These are phyloP conservation scores for Eristalis pertinax DNA, from an alignment of 2,888 invertebrate genomes.

Conservation along the genomic window DNA sequence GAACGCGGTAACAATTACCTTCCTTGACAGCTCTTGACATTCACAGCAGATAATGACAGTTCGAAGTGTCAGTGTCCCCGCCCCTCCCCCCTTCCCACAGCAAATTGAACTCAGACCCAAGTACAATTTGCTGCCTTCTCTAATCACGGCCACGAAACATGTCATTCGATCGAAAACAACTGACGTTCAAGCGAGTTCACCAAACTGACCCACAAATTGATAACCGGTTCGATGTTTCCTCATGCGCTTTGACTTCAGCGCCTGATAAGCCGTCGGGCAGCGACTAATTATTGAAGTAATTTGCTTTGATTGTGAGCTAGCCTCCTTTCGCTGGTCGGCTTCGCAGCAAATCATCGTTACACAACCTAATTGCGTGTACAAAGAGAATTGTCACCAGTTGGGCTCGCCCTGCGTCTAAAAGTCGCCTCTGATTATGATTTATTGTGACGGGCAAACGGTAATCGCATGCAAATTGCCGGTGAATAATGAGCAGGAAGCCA, in stretches of 20 bases:
- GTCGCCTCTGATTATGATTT: constrained; percentile 33
- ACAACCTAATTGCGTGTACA: constrained; percentile 20
- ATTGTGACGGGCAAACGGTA: constrained; percentile 32
- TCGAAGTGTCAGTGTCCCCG: background rate
- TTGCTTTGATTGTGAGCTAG: constrained; percentile 3
- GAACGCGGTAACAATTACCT: background rate
- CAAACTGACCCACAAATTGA: background rate
- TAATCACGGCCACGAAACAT: background rate
- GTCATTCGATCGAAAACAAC: background rate
- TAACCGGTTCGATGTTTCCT: background rate
- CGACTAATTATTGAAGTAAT: constrained; percentile 35
- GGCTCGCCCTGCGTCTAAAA: background rate
- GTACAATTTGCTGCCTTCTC: background rate
- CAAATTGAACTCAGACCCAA: background rate
- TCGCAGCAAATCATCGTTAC: background rate
- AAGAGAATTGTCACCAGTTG: constrained; percentile 7
- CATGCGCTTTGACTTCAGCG: background rate
- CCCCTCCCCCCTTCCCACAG: background rate
- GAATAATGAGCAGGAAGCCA: constrained; percentile 31
- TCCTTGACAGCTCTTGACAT: background rate
- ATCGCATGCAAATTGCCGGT: constrained; percentile 45
- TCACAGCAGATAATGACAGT: background rate
- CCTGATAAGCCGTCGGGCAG: constrained; percentile 13
- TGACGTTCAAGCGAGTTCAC: background rate
- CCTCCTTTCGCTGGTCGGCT: background rate